phyloP scores from a whole-genome alignment of 2,888 invertebrate genomes.

The Cacoxenus indagator region DNA sequence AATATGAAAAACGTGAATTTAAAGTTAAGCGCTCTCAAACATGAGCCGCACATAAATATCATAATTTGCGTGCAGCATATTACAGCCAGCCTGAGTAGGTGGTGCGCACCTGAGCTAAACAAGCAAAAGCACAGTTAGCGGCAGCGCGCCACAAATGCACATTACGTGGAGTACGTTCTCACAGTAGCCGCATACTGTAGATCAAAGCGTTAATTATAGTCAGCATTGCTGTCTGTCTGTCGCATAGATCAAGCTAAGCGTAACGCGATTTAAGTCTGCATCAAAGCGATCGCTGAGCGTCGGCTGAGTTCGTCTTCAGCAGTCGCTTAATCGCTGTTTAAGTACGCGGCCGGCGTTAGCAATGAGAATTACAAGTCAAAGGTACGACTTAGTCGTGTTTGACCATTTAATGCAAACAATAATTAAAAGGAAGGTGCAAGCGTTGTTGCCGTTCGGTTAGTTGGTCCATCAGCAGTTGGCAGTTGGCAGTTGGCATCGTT shows the following conservation, averaged over 20 bases:
- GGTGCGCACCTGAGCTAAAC: neutral
- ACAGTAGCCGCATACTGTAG: conserved; percentile 40
- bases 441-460: neutral
- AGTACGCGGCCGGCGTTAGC: conserved; percentile 57
- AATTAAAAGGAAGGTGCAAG: conserved; percentile 47
- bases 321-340: conserved; percentile 58
- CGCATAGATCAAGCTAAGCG: neutral
- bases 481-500: neutral
- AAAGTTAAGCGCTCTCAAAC: conserved; percentile 18
- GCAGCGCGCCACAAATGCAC: conserved; percentile 1
- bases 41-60: conserved; percentile 49
- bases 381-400: conserved; percentile 48
- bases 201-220: conserved; percentile 7
- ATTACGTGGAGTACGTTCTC: too few relatives aligned
- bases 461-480: neutral
- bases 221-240: neutral
- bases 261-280: neutral
- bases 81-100: too few relatives aligned
- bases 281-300: conserved; percentile 5
- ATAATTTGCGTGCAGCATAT: neutral
- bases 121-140: conserved; percentile 10
- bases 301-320: neutral
- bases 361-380: conserved; percentile 55
- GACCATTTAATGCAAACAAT: conserved; percentile 64
- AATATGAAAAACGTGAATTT: conserved; percentile 10